phyloP scores from a whole-genome alignment of 2,888 invertebrate species.

The Macroteleia sp. region DNA sequence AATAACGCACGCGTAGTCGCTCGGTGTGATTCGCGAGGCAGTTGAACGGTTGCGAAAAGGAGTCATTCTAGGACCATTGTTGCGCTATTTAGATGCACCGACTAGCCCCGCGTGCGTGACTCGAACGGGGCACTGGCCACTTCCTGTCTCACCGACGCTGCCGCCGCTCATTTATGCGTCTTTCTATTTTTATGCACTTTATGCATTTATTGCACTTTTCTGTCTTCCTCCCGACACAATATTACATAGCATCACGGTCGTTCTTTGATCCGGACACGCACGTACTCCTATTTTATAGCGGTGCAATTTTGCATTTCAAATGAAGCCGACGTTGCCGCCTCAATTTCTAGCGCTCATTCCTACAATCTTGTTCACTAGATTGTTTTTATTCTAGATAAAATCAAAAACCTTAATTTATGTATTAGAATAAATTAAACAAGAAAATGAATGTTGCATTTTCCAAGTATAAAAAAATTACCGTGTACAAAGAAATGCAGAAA shows the following conservation, averaged over 20 bases:
- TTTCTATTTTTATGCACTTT: conserved; percentile 31
- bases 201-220: conserved; percentile 37
- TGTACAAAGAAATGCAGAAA: too few species aligned
- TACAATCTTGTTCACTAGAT: too few species aligned
- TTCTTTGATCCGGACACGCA: conserved; percentile 28
- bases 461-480: too few species aligned
- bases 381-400: too few species aligned
- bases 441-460: too few species aligned
- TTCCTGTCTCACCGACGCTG: conserved; percentile 23
- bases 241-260: conserved; percentile 16
- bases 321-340: neutral
- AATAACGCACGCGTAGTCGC: conserved; percentile 26
- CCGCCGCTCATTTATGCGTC: conserved; percentile 20
- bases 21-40: conserved; percentile 7
- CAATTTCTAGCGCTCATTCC: neutral
- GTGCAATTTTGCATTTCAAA: conserved; percentile 11
- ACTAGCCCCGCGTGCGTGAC: conserved; percentile 42
- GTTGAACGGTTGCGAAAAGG: conserved; percentile 4
- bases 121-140: conserved; percentile 18
- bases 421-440: too few species aligned
- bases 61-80: conserved; percentile 13
- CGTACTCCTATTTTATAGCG: conserved; percentile 21
- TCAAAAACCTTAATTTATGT: too few species aligned
- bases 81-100: too few species aligned
- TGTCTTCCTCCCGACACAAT: conserved; percentile 18